Evolutionary conservation across 1,140 invertebrate genomes (phyloP), one percentile per base, ranked within the genome.

Genomic region (Neelides sp.): DNA sequence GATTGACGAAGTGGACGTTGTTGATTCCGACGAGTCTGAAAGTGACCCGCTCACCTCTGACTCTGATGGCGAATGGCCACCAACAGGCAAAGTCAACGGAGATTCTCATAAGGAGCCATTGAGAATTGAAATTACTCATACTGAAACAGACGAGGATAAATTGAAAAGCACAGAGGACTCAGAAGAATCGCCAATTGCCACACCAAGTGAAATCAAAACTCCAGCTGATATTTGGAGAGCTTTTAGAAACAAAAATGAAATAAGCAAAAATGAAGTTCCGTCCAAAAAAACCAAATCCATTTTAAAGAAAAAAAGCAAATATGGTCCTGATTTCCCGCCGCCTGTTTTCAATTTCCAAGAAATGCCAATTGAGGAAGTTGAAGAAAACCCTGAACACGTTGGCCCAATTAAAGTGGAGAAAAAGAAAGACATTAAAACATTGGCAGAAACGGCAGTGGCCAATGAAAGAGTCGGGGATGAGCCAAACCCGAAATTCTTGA

Each of bases 361-460:
- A n/a, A n/a, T n/a, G 23, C 5, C 37, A 10, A 15, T 26, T 27
- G 15, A 15, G 15, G 19, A 23, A 12, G 30, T 5, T 27, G 42
- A 30, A 32, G 23, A 32, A 23, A 45, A 17, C 35, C 8, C 26
- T n/a, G 8, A 46, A 47, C 26, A 39, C 23, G 27, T 37, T 48
- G n/a, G 49, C 45, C 37, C 34, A 48, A 26, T 54, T 54, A 20
- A 54, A 48, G 41, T 40, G 49, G 23, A 20, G 37, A n/a, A 32
- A 35, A 43, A 5, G n/a, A 2, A 39, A 39, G 10, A 42, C 30
- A 52, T 45, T 26, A 37, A 41, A 36, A 13, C n/a, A n/a, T n/a
- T n/a, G n/a, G n/a, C n/a, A n/a, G n/a, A n/a, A n/a, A n/a, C n/a
- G n/a, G n/a, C n/a, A n/a, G n/a, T n/a, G n/a, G n/a, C n/a, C n/a